phyloP scores from a whole-genome alignment of 53 echinoderm and acorn worm species.

The Henricia sp. region DNA sequence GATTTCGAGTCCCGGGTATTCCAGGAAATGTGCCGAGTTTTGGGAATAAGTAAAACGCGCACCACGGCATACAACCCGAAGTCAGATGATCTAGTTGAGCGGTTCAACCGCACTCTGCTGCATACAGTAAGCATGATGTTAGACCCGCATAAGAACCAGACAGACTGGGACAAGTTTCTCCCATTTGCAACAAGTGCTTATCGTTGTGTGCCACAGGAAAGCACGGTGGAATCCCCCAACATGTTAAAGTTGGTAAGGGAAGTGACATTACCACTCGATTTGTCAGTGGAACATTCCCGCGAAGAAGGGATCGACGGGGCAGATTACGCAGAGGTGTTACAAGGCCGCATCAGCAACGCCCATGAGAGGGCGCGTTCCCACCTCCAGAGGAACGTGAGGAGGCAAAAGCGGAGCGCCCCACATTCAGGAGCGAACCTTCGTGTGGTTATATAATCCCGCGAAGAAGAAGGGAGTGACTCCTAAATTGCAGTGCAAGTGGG shows the following conservation, averaged over 20 bases:
- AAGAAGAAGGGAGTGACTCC: no score
- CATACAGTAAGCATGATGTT: conserved; percentile 5
- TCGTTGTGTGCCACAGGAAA: not conserved
- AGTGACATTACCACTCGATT: conserved; percentile 2
- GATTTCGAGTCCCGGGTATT: not conserved
- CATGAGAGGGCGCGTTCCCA: no score
- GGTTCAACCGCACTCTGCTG: no score
- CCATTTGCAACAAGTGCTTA: not conserved
- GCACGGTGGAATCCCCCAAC: not conserved
- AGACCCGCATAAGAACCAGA: not conserved
- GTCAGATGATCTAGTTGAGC: no score
- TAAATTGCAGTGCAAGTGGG: no score
- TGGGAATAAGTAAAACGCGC: not conserved
- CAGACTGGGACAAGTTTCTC: not conserved
- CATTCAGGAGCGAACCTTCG: no score
- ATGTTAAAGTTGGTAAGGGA: no score
- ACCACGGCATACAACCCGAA: conserved; percentile 16
- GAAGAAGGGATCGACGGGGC: not conserved
- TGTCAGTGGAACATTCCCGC: not conserved
- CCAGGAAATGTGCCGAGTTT: not conserved
- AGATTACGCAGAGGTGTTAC: not conserved
- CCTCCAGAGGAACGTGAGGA: no score
- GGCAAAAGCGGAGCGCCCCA: no score
- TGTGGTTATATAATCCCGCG: no score
- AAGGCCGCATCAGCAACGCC: not conserved